Percentiles rank a stretch among this genome's conserved stretches.
These are phyloP conservation scores for Euwallacea similis DNA, from an alignment of 1,140 invertebrate species.

Conservation along the genomic window DNA sequence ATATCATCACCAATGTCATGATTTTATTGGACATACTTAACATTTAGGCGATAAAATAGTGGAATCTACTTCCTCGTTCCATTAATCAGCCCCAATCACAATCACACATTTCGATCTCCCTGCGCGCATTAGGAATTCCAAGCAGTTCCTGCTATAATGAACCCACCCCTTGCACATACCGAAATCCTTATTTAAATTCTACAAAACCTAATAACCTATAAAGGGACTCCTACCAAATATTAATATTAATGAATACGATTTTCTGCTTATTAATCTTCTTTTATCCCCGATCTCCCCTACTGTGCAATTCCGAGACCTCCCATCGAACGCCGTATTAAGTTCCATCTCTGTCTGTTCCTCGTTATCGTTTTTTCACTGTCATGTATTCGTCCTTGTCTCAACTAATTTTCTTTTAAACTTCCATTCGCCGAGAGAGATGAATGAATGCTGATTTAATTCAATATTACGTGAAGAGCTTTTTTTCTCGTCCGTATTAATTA, in stretches of 20 bases:
- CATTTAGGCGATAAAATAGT: too few relatives aligned
- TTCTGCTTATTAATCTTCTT: constrained; percentile 37
- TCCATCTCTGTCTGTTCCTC: constrained; percentile 27
- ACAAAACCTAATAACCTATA: constrained; percentile 33
- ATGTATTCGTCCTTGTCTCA: constrained; percentile 33
- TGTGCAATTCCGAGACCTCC: constrained; percentile 34
- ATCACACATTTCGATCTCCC: too few relatives aligned
- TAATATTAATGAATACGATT: constrained; percentile 39
- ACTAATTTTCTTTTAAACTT: constrained; percentile 33
- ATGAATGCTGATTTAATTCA: constrained; percentile 36
- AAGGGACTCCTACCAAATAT: constrained; percentile 22
- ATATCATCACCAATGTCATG: too few relatives aligned
- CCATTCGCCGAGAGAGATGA: constrained; percentile 24
- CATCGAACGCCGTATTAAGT: constrained; percentile 24
- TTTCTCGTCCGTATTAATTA: constrained; percentile 17
- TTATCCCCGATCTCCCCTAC: constrained; percentile 36
- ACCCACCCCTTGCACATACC: constrained; percentile 6
- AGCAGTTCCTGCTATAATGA: background rate
- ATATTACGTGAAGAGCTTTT: constrained; percentile 30
- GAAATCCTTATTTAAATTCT: constrained; percentile 29
- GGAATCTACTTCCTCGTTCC: too few relatives aligned
- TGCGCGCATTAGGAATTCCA: background rate
- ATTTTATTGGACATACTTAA: too few relatives aligned
- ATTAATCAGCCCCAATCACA: too few relatives aligned
- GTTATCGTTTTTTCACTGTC: constrained; percentile 29